phyloP scores from a whole-genome alignment of 2,888 invertebrate genomes.

The Alviniconcha strummeri region DNA sequence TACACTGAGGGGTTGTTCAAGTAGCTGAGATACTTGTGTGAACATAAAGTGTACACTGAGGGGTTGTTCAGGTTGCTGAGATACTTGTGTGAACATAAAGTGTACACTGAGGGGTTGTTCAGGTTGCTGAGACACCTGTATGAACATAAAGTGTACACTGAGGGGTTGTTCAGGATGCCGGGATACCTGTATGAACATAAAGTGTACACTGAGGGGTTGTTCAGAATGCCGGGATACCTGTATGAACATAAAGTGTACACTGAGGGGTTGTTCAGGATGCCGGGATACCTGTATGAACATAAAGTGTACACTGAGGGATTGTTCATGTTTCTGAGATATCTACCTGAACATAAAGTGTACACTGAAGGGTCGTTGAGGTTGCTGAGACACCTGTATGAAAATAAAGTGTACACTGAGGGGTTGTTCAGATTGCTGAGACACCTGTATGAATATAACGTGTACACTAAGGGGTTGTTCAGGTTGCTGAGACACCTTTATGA shows the following conservation, averaged over 20 bases:
- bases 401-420: background rate
- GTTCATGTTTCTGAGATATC: no score
- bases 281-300: no score
- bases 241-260: no score
- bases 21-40: background rate
- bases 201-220: background rate
- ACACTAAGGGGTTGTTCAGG: background rate
- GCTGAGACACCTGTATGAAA: conserved; percentile 45
- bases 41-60: background rate
- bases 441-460: background rate
- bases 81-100: no score
- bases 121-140: background rate
- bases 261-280: no score
- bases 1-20: background rate
- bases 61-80: background rate
- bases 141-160: background rate
- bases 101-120: background rate
- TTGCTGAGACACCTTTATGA: background rate
- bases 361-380: background rate
- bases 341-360: no score
- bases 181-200: no score
- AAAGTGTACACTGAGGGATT: no score
- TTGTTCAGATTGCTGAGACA: background rate
- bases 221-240: conserved; percentile 31
- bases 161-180: no score